Evolutionary conservation across 2,113 vertebrate genomes (phyloP), one percentile per base, ranked within the genome.

Genomic region (Gasterosteus nipponicus): DNA sequence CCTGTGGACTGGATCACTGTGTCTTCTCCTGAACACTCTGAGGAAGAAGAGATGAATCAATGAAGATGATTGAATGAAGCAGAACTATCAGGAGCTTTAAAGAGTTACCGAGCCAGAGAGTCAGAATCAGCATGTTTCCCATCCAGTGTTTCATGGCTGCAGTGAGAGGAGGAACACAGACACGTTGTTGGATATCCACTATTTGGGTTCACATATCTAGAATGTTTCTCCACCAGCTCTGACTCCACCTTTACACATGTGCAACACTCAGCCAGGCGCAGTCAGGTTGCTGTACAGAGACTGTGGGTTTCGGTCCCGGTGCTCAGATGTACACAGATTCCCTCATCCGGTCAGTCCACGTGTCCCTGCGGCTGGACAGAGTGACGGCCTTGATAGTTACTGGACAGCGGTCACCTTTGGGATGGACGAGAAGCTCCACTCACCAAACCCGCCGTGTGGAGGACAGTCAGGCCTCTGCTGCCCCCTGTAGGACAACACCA

Each of bases 261-360:
- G 16, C n/a, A n/a, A 39, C 1, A 10, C 38, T 39, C 3, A 11
- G 9, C 8, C 33, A 38, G 33, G 19, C 8, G 49, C 49, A 26
- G 19, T 33, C 54, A 70, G 54, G 64, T 56, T 74, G 74, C 67
- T 79, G 77, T 73, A 44, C 77, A 73, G 33, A 72, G 77, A 14
- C 18, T 49, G 15, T 9, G 59, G 7, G 75, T 64, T 78, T 78
- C 41, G 65, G 51, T 49, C 60, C 58, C 68, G 59, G 68, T 71
- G 76, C 41, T 3, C 41, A 42, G 41, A 3, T 12, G 57, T 26
- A 81, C 72, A 75, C 7, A 66, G 65, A 77, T 62, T 69, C 49
- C 2, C 3, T 15, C 14, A 44, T 15, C 4, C 42, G 16, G 71
- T 35, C 74, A 67, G 41, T 70, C 49, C 54, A 71, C 73, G 18